These are phyloP conservation scores for Coelinius sp. DNA, from an alignment of 2,888 invertebrate genomes.

Conservation along the genomic window DNA sequence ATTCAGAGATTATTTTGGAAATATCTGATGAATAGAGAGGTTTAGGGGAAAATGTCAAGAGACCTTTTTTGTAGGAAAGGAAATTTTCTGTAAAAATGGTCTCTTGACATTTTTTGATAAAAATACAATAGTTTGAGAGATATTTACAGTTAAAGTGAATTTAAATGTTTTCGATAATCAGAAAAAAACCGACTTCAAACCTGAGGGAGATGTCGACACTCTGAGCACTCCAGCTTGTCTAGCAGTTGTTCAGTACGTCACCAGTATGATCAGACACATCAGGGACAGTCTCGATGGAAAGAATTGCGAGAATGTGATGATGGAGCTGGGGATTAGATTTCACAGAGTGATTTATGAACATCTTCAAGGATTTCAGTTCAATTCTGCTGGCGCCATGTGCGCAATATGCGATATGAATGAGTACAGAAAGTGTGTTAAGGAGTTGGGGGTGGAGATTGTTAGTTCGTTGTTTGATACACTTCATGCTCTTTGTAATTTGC, in stretches of 20 bases:
- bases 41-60: too few species aligned
- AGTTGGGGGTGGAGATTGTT: conserved; percentile 82
- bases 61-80: too few species aligned
- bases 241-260: conserved; percentile 88
- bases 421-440: conserved; percentile 91
- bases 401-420: conserved; percentile 99
- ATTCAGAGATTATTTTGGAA: too few species aligned
- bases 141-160: too few species aligned
- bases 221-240: conserved; percentile 87
- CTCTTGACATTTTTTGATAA: too few species aligned
- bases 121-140: too few species aligned
- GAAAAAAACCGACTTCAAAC: conserved; percentile 94
- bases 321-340: conserved; percentile 92
- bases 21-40: too few species aligned
- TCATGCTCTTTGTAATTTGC: conserved; percentile 94
- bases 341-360: conserved; percentile 96
- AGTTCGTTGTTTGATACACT: conserved; percentile 94
- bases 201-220: conserved; percentile 89
- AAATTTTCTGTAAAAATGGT: too few species aligned
- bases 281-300: conserved; percentile 91
- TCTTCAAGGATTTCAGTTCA: conserved; percentile 93
- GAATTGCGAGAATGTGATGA: conserved; percentile 87
- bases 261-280: conserved; percentile 82
- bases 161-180: too few species aligned
- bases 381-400: conserved; percentile 96